Evolutionary conservation across 2,797 vertebrate genomes (phyloP).

Genomic region (Chiloscyllium punctatum): DNA sequence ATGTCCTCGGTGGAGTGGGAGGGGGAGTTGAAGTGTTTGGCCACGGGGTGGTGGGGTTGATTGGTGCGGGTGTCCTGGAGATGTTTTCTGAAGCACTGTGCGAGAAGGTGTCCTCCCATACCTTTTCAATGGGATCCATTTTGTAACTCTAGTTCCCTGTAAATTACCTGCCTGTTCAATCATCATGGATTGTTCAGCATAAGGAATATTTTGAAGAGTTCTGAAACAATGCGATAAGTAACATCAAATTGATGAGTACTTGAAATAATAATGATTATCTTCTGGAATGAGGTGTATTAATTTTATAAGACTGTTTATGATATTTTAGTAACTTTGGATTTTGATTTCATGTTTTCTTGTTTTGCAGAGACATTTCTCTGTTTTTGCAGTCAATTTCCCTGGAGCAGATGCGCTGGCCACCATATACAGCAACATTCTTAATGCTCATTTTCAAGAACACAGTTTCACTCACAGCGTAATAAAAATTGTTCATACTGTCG

Average conservation of each 20-base stretch:
- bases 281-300: not conserved
- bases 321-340: not conserved
- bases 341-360: constrained; percentile 39
- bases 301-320: not conserved
- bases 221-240: not conserved
- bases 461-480: constrained; percentile 68
- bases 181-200: not conserved
- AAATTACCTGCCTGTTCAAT: not conserved
- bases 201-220: not conserved
- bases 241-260: not conserved
- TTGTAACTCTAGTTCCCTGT: not conserved
- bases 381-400: constrained; percentile 66
- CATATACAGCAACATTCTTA: constrained; percentile 67
- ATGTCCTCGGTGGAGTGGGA: too few species aligned
- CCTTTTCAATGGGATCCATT: not conserved
- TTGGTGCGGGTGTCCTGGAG: too few species aligned
- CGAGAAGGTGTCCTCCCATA: not conserved
- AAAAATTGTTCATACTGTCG: constrained; percentile 58
- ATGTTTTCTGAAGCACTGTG: too few species aligned
- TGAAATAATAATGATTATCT: not conserved
- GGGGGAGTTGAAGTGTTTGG: too few species aligned
- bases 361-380: constrained; percentile 55
- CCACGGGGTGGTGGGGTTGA: too few species aligned
- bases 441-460: constrained; percentile 64
- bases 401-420: constrained; percentile 57